Conservation (phyloP, 2,797 vertebrate genomes). For the Coracias cyanogaster region DNA sequence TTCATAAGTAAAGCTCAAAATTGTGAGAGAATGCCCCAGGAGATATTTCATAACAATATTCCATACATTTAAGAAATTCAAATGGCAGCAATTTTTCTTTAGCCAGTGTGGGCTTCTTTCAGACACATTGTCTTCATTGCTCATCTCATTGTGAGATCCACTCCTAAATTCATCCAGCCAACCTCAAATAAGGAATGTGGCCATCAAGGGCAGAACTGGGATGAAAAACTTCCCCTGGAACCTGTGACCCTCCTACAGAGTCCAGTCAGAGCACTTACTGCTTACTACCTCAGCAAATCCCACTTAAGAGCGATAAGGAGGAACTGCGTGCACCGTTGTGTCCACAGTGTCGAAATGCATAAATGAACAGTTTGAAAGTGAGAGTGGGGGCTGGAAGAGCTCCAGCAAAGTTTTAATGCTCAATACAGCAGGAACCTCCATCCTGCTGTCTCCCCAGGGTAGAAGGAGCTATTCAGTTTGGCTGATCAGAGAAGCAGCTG, state of each 20-base stretch:
- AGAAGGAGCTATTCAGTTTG: background rate
- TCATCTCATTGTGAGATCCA: background rate
- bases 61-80: background rate
- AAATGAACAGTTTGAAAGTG: background rate
- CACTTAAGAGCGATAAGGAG: background rate
- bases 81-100: background rate
- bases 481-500: background rate
- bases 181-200: background rate
- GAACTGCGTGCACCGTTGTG: rapidly evolving
- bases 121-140: background rate
- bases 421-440: background rate
- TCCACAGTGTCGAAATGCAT: background rate
- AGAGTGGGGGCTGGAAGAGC: background rate
- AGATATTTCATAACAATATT: background rate
- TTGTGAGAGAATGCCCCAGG: background rate
- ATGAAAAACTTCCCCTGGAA: background rate
- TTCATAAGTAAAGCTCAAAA: background rate
- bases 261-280: no score
- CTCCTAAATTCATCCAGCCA: no score
- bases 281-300: background rate
- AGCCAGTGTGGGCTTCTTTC: background rate
- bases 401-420: background rate
- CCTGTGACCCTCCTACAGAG: background rate
- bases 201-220: rapidly evolving
- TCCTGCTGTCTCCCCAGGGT: no score